These are phyloP conservation scores for Halesus radiatus DNA, from an alignment of 1,140 invertebrate genomes.

Conservation along the genomic window DNA sequence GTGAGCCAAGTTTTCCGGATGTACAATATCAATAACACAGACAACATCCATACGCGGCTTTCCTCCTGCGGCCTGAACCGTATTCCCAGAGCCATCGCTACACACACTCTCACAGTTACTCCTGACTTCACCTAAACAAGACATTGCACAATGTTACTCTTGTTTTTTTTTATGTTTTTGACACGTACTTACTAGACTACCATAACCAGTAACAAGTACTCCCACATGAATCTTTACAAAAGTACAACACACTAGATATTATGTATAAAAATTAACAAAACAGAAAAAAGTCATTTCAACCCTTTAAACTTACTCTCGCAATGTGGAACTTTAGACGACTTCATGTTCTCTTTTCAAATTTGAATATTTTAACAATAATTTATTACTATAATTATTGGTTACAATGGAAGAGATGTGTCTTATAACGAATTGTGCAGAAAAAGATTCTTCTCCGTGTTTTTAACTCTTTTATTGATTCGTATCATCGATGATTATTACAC, in stretches of 20 bases:
- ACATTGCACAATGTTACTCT: slow-evolving; percentile 21
- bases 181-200: neutral
- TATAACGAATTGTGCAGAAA: neutral
- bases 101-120: slow-evolving; percentile 81
- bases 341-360: neutral
- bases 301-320: too few relatives aligned
- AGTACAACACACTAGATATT: too few relatives aligned
- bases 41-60: slow-evolving; percentile 90
- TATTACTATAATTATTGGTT: neutral
- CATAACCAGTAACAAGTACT: slow-evolving; percentile 22
- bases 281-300: too few relatives aligned
- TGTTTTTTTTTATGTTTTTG: neutral
- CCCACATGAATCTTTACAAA: slow-evolving; percentile 9
- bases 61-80: slow-evolving; percentile 70
- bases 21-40: slow-evolving; percentile 88
- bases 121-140: slow-evolving; percentile 69
- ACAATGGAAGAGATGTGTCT: slow-evolving; percentile 4
- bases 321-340: neutral
- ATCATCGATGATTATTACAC: too few relatives aligned
- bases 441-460: too few relatives aligned
- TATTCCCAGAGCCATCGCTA: slow-evolving; percentile 80
- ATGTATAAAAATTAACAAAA: too few relatives aligned
- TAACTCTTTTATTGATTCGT: too few relatives aligned
- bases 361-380: neutral
- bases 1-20: slow-evolving; percentile 78